Evolutionary conservation across 2,797 vertebrate species (phyloP).

Genomic region (Hypotaenidia philippensis): DNA sequence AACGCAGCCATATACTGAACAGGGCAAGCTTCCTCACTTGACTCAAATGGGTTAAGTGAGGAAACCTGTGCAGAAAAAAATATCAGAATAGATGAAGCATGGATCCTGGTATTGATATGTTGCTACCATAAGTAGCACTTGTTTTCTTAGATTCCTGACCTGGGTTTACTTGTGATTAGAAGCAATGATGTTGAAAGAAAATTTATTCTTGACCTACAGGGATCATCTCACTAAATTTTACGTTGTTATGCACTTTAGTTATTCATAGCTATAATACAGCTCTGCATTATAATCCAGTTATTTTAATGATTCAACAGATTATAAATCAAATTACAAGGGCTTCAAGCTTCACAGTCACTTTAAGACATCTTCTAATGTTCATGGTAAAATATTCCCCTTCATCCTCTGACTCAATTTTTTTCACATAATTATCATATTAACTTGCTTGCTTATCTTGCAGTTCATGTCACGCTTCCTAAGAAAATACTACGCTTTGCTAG

Average conservation of each 20-base stretch:
- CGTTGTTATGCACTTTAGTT: neutral
- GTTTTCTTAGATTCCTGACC: neutral
- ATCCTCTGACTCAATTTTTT: neutral
- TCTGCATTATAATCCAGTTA: neutral
- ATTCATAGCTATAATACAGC: neutral
- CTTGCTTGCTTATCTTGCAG: neutral
- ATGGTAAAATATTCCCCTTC: neutral
- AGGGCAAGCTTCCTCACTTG: neutral
- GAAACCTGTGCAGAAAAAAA: neutral
- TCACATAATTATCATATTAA: neutral
- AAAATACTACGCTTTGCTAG: neutral
- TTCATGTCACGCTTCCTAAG: neutral
- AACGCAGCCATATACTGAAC: neutral
- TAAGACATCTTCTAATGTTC: neutral
- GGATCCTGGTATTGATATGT: neutral
- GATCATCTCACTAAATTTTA: neutral
- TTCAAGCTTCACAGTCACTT: neutral
- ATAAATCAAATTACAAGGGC: neutral
- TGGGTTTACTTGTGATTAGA: neutral
- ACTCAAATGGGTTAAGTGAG: neutral
- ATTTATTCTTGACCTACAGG: slow-evolving; percentile 27
- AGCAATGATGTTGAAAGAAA: neutral
- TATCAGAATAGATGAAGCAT: neutral
- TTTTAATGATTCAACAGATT: slow-evolving; percentile 3
- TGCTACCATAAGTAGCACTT: neutral